Evolutionary conservation across 2,888 invertebrate species (phyloP).

Genomic region (Euspilapteryx auroguttella): DNA sequence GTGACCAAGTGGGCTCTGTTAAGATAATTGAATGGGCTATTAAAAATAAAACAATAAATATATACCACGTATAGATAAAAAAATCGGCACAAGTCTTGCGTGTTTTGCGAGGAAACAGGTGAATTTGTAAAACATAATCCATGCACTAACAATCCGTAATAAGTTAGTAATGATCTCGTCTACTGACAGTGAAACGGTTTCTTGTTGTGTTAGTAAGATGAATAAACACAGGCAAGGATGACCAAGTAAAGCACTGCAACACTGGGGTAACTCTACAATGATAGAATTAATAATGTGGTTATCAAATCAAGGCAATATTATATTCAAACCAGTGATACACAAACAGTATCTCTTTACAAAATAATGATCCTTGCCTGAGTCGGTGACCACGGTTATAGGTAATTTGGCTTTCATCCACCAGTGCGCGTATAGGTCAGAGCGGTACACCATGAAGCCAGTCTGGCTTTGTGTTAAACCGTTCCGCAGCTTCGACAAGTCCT

Average conservation of each 20-base stretch:
- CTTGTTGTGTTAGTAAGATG: conserved; percentile 48
- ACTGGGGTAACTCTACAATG: conserved; percentile 53
- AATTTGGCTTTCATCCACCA: conserved; percentile 92
- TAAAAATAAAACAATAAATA: no score
- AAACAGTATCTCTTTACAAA: conserved; percentile 59
- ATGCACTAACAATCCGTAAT: conserved; percentile 30
- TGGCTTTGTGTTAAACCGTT: conserved; percentile 36
- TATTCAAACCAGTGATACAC: conserved; percentile 57
- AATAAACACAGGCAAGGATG: conserved; percentile 64
- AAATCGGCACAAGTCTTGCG: no score
- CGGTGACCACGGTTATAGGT: conserved; percentile 65
- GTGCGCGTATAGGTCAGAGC: conserved; percentile 85
- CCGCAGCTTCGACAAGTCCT: conserved; percentile 46
- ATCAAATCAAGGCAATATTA: conserved; percentile 56
- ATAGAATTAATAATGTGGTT: conserved; percentile 52
- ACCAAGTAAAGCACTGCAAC: conserved; percentile 61
- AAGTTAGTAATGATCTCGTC: conserved; percentile 41
- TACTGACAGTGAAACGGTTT: conserved; percentile 33
- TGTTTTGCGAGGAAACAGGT: not conserved
- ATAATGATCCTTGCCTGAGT: conserved; percentile 63
- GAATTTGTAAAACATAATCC: conserved; percentile 17
- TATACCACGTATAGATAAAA: no score
- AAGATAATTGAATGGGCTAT: no score
- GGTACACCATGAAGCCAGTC: conserved; percentile 65
- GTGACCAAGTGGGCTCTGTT: no score